Percentiles rank a stretch among this genome's conserved stretches.
Evolutionary conservation across 2,888 invertebrate species (phyloP).

Genomic region (Drosophila subquinaria): DNA sequence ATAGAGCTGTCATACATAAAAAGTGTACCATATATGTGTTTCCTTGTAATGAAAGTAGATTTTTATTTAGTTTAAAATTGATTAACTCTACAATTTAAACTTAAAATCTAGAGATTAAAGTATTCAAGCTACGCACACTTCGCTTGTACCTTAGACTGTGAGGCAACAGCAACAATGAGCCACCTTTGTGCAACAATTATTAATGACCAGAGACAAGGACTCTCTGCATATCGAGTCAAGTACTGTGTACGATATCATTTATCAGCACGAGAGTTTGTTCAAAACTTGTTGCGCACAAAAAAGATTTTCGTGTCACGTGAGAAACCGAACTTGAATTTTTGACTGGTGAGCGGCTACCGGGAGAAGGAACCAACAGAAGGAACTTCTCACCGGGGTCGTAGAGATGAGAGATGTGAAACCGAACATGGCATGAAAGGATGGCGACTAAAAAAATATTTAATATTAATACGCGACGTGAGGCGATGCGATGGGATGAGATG

Average conservation of each 20-base stretch:
- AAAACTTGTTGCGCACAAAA: slow-evolving; percentile 84
- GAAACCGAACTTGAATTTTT: slow-evolving; percentile 50
- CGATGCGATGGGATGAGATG: slow-evolving; percentile 41
- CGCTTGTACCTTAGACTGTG: background rate
- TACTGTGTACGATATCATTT: slow-evolving; percentile 80
- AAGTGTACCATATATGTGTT: too few species aligned
- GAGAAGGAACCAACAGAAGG: slow-evolving; percentile 49
- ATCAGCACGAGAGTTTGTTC: slow-evolving; percentile 80
- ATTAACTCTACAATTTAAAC: background rate
- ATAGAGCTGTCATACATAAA: too few species aligned
- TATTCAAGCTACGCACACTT: slow-evolving; percentile 22
- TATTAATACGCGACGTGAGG: slow-evolving; percentile 73
- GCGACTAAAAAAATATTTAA: slow-evolving; percentile 79
- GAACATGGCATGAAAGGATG: slow-evolving; percentile 76
- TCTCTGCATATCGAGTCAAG: slow-evolving; percentile 76
- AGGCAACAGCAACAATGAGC: slow-evolving; percentile 14
- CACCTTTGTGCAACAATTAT: slow-evolving; percentile 69
- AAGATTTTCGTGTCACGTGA: slow-evolving; percentile 84
- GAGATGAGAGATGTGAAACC: slow-evolving; percentile 74
- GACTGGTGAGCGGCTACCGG: slow-evolving; percentile 63
- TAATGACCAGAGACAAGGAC: slow-evolving; percentile 72
- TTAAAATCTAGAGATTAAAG: slow-evolving; percentile 7
- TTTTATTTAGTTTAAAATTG: background rate
- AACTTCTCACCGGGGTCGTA: slow-evolving; percentile 9
- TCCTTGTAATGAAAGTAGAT: too few species aligned